Evolutionary conservation across 2,888 invertebrate genomes (phyloP).

Genomic region (Dicyrtomina minuta): DNA sequence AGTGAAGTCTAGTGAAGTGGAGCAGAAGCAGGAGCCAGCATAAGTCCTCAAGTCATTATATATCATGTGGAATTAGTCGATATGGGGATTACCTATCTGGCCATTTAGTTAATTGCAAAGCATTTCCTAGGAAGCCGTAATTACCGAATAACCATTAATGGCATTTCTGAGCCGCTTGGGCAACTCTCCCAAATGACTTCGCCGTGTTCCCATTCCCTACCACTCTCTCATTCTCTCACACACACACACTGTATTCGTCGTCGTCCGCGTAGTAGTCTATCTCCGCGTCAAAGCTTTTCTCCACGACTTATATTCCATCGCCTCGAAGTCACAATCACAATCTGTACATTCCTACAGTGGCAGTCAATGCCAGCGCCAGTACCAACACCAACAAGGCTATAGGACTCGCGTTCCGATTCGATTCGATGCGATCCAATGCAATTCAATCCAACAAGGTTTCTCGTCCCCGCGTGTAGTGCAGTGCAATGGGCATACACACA

Average conservation of each 20-base stretch:
- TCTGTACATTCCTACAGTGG: too few relatives aligned
- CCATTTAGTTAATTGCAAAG: constrained; percentile 53
- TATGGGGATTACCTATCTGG: constrained; percentile 51
- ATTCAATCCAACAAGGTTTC: too few relatives aligned
- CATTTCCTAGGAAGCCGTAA: constrained; percentile 43
- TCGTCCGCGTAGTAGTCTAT: background rate
- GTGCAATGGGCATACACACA: too few relatives aligned
- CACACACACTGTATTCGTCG: background rate
- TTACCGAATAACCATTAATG: constrained; percentile 45
- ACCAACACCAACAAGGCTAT: too few relatives aligned
- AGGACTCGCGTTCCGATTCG: too few relatives aligned
- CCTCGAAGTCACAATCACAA: too few relatives aligned
- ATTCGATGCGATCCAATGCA: too few relatives aligned
- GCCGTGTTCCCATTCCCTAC: constrained; percentile 10
- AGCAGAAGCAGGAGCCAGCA: constrained; percentile 12
- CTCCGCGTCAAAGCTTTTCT: too few relatives aligned
- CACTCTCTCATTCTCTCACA: constrained; percentile 16
- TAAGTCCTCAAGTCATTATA: constrained; percentile 42
- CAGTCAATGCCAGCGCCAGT: too few relatives aligned
- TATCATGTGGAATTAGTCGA: constrained; percentile 53
- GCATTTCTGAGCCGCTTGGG: constrained; percentile 42
- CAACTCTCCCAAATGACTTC: constrained; percentile 41
- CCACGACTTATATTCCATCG: too few relatives aligned
- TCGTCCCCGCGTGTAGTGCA: too few relatives aligned
- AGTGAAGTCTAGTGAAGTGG: background rate